Evolutionary conservation across 1,140 invertebrate genomes (phyloP), one percentile per base, ranked within the genome.

Genomic region (Trichonephila clavipes): DNA sequence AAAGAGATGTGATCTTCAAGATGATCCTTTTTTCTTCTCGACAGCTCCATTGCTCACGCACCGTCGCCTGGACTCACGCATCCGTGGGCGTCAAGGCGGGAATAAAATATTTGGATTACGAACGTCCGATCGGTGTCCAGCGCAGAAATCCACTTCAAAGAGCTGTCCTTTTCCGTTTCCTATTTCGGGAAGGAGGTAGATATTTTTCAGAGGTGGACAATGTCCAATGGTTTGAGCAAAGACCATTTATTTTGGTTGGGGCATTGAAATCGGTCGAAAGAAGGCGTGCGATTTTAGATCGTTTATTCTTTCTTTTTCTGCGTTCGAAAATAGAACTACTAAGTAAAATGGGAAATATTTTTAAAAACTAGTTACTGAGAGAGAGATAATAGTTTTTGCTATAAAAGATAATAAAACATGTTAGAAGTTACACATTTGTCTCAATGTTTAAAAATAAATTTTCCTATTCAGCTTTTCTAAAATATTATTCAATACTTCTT

Each of bases 101-200:
- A 87, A 87, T 66, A 87, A 87, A 87, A 87, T 87, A 87, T 87
- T 87, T 87, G 85, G 85, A 87, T 64, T 87, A 44, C 6, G 18
- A 16, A 10, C 6, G 40, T 83, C 82, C 44, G 40, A 21, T 83
- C 12, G 21, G 34, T 58, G 58, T 19, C 24, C 59, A 40, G 24
- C 18, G 34, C 16, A 64, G 21, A 64, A 51, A 51, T 51, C 51
- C 10, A 10, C 51, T 21, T 64, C 21, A 64, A 64, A 64, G 62
- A 18, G 18, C 5, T 5, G 16, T 19, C 16, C 4, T 64, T 64
- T 21, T 64, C 51, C 10, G 10, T 51, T 51, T 51, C 51, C 4
- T 51, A 51, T 51, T 64, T 64, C 3, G 21, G 34, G 28, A 40
- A 77, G 16, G 72, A 40, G 72, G 72, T 77, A 34, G 28, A 77